A percentile compares a stretch with the other conserved stretches of the same genome.
Conservation (phyloP, 2,113 vertebrate genomes). For the Motacilla tschutschensis region DNA sequence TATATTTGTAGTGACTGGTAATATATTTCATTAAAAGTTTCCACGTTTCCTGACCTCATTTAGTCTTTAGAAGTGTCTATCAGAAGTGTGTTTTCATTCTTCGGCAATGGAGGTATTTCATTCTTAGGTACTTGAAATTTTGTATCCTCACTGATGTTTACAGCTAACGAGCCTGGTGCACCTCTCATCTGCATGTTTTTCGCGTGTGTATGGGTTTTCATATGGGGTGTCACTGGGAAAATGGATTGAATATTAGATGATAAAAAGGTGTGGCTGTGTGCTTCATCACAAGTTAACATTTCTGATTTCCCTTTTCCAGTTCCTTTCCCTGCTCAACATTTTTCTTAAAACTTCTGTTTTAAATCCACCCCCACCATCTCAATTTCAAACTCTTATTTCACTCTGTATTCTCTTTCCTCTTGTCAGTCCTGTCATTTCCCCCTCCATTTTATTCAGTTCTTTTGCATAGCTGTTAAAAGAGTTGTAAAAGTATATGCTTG, state of each 20-base stretch:
- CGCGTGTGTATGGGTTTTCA: not conserved
- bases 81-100: not conserved
- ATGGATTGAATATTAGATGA: not conserved
- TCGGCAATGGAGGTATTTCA: not conserved
- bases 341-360: not conserved
- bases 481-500: not conserved
- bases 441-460: not conserved
- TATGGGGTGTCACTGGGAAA: not conserved
- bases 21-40: not conserved
- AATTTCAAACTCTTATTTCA: not conserved
- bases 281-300: not conserved
- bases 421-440: not conserved
- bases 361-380: not conserved
- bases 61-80: not conserved
- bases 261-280: accelerated
- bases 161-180: not conserved
- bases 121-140: not conserved
- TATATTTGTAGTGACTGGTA: not conserved
- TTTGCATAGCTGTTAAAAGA: not conserved
- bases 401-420: not conserved
- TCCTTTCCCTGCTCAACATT: not conserved
- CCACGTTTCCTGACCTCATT: not conserved
- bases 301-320: not conserved
- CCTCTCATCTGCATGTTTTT: not conserved
- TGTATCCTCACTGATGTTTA: not conserved